Evolutionary conservation across 2,797 vertebrate species (phyloP).

Genomic region (Menidia menidia): DNA sequence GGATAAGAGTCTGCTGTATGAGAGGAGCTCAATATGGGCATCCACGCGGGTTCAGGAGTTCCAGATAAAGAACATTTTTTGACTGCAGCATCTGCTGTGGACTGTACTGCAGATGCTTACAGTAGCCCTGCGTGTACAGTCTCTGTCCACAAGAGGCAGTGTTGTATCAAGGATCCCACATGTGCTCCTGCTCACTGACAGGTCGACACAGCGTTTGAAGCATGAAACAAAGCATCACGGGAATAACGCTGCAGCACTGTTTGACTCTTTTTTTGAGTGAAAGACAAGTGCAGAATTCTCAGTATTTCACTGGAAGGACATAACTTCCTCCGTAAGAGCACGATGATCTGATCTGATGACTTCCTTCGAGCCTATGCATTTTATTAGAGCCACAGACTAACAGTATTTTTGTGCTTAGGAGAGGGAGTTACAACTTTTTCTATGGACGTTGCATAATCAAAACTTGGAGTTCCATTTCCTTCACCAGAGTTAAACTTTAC

Average conservation of each 20-base stretch:
- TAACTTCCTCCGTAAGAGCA: constrained; percentile 26
- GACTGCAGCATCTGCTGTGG: constrained; percentile 63
- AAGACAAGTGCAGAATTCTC: constrained; percentile 40
- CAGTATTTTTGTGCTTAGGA: neutral
- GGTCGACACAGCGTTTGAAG: constrained; percentile 52
- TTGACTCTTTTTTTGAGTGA: constrained; percentile 35
- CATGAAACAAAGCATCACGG: constrained; percentile 47
- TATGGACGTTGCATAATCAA: constrained; percentile 70
- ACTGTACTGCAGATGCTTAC: constrained; percentile 65
- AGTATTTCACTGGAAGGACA: constrained; percentile 32
- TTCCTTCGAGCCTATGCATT: constrained; percentile 33
- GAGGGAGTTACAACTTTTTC: constrained; percentile 50
- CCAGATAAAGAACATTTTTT: constrained; percentile 60
- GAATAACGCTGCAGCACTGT: constrained; percentile 50
- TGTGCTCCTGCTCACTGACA: constrained; percentile 1
- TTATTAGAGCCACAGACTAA: neutral
- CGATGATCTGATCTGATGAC: constrained; percentile 29
- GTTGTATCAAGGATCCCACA: constrained; percentile 71
- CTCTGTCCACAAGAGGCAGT: constrained; percentile 73
- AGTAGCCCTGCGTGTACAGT: constrained; percentile 16
- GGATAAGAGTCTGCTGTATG: constrained; percentile 75
- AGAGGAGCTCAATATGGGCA: constrained; percentile 68
- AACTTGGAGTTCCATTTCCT: constrained; percentile 40
- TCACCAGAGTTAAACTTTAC: constrained; percentile 49
- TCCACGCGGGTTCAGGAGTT: constrained; percentile 51